phyloP scores from a whole-genome alignment of 2,113 vertebrate species.

The Ceyx cyanopectus region DNA sequence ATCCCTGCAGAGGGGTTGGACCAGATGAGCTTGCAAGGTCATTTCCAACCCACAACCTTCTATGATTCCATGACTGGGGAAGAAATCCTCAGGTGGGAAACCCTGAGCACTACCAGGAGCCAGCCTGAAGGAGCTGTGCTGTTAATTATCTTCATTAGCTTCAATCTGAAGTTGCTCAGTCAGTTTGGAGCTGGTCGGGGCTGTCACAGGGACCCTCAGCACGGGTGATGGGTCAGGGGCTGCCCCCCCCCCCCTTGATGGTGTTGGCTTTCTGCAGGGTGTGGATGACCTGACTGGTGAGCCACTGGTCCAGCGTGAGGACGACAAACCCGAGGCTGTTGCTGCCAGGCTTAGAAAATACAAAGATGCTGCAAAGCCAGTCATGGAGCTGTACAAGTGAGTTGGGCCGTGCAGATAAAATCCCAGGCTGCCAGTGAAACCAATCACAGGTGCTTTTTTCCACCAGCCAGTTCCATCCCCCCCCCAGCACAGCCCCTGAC shows the following conservation, averaged over 20 bases:
- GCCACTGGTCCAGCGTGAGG: conserved; percentile 89
- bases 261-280: conserved; percentile 78
- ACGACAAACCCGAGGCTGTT: conserved; percentile 90
- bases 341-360: conserved; percentile 90
- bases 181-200: fast-evolving
- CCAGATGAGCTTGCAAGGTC: neutral
- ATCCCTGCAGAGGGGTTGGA: neutral
- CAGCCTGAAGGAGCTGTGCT: neutral
- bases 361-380: conserved; percentile 94
- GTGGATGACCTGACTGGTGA: conserved; percentile 91
- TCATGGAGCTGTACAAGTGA: conserved; percentile 94
- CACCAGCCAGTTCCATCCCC: neutral
- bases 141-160: neutral
- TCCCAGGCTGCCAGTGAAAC: neutral
- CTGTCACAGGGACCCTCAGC: neutral
- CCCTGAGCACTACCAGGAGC: fast-evolving
- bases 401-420: neutral
- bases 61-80: neutral
- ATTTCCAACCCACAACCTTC: neutral
- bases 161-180: fast-evolving
- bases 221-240: neutral
- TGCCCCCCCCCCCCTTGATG: neutral
- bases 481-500: fast-evolving
- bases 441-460: neutral
- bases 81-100: neutral